phyloP scores from a whole-genome alignment of 2,888 invertebrate genomes.

The Sabatieria punctata region DNA sequence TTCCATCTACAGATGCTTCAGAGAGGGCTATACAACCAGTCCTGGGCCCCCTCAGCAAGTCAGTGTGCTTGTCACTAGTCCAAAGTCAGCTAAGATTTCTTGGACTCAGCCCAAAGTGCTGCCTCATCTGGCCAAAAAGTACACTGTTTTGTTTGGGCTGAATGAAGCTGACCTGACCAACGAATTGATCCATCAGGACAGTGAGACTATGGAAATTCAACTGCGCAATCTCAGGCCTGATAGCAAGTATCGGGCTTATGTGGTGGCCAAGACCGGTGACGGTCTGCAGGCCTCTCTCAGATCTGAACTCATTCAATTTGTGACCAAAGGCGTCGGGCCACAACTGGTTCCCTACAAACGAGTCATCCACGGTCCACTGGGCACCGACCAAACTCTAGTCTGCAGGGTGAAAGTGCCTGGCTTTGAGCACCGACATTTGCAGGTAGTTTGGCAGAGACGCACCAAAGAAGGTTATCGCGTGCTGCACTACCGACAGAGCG shows the following conservation, averaged over 20 bases:
- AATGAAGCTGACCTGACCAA: not conserved
- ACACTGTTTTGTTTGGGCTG: not conserved
- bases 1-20: conserved; percentile 20
- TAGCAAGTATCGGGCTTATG: conserved; percentile 12
- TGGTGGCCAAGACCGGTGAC: conserved; percentile 11
- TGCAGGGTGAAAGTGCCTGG: conserved; percentile 10
- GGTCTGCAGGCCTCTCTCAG: conserved; percentile 8
- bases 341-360: conserved; percentile 1
- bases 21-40: conserved; percentile 14
- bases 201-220: not conserved
- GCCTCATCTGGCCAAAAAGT: not conserved
- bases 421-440: not conserved
- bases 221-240: conserved; percentile 7
- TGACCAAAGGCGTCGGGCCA: conserved; percentile 6
- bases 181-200: not conserved
- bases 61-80: not conserved
- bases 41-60: conserved; percentile 17
- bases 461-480: not conserved
- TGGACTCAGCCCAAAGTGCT: conserved; percentile 3
- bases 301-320: conserved; percentile 12
- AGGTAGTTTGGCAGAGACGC: not conserved
- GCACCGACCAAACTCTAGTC: conserved; percentile 5
- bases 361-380: conserved; percentile 6
- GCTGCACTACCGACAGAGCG: too few species aligned
- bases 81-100: not conserved